Conservation (phyloP, 2,888 invertebrate species). For the Eurytoma adleriae region DNA sequence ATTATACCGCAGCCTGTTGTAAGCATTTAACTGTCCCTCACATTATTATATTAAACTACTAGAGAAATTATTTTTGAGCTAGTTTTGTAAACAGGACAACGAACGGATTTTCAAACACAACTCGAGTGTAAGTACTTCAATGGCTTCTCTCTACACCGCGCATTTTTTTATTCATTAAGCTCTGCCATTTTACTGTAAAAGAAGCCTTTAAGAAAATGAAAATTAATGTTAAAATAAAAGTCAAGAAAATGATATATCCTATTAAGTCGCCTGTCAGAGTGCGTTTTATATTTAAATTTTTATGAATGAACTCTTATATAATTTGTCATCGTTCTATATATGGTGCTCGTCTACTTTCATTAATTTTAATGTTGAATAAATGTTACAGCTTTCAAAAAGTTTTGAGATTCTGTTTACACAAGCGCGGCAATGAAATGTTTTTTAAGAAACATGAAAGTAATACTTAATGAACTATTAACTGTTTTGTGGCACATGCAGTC, state of each 20-base stretch:
- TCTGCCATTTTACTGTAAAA: slow-evolving; percentile 2
- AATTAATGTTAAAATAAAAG: neutral
- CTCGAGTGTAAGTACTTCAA: slow-evolving; percentile 22
- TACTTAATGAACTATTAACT: slow-evolving; percentile 9
- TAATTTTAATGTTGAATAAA: neutral
- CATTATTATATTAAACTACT: no score
- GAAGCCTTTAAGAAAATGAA: slow-evolving; percentile 6
- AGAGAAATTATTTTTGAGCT: neutral
- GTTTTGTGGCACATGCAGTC: slow-evolving; percentile 8
- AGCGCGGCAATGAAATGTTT: neutral
- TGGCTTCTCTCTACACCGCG: slow-evolving; percentile 10
- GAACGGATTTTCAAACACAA: slow-evolving; percentile 8
- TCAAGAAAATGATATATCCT: slow-evolving; percentile 8
- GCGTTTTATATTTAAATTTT: slow-evolving; percentile 41
- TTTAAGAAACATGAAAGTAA: slow-evolving; percentile 24
- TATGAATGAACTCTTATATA: slow-evolving; percentile 28
- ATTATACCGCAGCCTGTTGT: slow-evolving; percentile 8
- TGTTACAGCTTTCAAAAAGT: neutral
- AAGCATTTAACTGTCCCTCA: slow-evolving; percentile 19
- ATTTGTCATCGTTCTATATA: slow-evolving; percentile 12
- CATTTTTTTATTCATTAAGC: slow-evolving; percentile 18
- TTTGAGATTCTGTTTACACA: slow-evolving; percentile 5
- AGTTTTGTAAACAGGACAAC: slow-evolving; percentile 4
- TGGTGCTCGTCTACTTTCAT: slow-evolving; percentile 30
- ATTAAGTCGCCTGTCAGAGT: slow-evolving; percentile 21